Evolutionary conservation across 1,140 invertebrate species (phyloP), one percentile per base, ranked within the genome.

Genomic region (Lasaia peninsularis): DNA sequence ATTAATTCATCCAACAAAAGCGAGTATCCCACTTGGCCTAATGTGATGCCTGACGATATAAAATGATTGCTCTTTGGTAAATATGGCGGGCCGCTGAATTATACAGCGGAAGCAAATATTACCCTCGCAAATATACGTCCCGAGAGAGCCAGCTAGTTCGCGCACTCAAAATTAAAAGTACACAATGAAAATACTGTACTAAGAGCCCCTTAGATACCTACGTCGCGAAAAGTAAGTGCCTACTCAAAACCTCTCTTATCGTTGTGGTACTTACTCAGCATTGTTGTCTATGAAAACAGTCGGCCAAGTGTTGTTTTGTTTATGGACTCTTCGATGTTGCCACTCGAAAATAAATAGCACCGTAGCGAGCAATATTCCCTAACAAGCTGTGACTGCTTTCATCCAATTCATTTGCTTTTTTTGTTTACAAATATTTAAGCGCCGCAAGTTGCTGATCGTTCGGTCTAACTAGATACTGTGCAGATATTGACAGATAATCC

Each of bases 51-150:
- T 82, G 83, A 83, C 85, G 86, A 91, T 92, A 91, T 91, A 91
- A 91, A 91, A 92, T 91, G 91, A 91, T 91, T 91, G 91, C 91
- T 91, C 91, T 91, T 91, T 90, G 89, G 89, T 90, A 92, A 92
- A 92, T 91, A 92, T 91, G 90, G 90, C 86, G 88, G 90, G 89
- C 90, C 81, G 90, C 90, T 92, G 91, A 92, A 91, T 92, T 92
- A 92, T 92, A 91, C 90, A 91, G 90, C 90, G 90, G 86, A 82
- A 84, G 91, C 91, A 92, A 92, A 92, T 92, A 92, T 91, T 91
- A 90, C 90, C 91, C 88, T 86, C 79, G 91, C 90, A 91, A 92
- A 92, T 91, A 92, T 90, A 89, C 90, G 87, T 89, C 80, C 84
- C 86, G 73, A 70, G 86, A 89, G 87, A 89, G 83, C 84, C 79